phyloP scores from a whole-genome alignment of 2,113 vertebrate species.

The Galeopterus variegatus region DNA sequence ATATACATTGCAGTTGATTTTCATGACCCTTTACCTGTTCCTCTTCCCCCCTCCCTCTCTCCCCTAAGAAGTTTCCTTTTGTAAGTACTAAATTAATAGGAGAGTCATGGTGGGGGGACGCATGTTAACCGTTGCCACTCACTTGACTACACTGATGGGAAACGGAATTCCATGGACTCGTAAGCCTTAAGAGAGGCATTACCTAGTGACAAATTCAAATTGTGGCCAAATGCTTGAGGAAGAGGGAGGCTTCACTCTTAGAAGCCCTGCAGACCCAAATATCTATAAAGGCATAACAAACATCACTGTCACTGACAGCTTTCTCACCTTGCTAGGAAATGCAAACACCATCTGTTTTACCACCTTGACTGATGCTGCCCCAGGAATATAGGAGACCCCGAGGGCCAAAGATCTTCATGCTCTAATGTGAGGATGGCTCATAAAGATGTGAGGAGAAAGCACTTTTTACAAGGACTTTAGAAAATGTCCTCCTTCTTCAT shows the following conservation, averaged over 20 bases:
- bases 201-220: not conserved
- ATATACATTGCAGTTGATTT: too few relatives aligned
- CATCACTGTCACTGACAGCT: not conserved
- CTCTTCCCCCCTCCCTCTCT: too few relatives aligned
- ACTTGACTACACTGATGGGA: not conserved
- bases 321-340: not conserved
- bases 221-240: not conserved
- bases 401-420: not conserved
- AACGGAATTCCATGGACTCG: not conserved
- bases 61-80: not conserved
- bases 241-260: not conserved
- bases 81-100: not conserved
- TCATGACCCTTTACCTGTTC: too few relatives aligned
- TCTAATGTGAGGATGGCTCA: not conserved
- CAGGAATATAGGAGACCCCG: not conserved
- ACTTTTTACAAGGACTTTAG: slow-evolving; percentile 45
- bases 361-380: not conserved
- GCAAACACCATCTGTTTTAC: not conserved
- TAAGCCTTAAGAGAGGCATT: not conserved
- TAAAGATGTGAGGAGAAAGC: slow-evolving; percentile 7
- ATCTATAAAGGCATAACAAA: not conserved
- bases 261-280: not conserved
- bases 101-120: not conserved
- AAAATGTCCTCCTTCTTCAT: not conserved
- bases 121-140: not conserved